phyloP scores from a whole-genome alignment of 2,113 vertebrate species.

The Phalacrocorax pelagicus region DNA sequence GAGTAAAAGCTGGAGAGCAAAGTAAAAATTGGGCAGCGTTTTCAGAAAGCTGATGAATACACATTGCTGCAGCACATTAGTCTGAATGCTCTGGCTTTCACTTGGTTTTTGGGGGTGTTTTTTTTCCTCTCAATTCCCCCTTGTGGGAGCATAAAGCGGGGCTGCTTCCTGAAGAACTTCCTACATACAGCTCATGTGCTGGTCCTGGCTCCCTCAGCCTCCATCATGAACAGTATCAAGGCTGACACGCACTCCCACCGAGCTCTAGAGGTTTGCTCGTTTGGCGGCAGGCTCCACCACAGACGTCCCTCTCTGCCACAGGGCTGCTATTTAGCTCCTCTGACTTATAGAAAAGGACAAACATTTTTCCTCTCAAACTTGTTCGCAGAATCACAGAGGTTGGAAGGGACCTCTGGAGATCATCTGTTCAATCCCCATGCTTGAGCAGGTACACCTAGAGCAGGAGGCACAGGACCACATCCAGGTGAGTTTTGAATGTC shows the following conservation, averaged over 20 bases:
- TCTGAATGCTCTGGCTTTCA: background rate
- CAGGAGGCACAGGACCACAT: too few relatives aligned
- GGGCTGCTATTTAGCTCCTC: background rate
- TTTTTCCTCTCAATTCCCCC: background rate
- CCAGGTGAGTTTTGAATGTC: too few relatives aligned
- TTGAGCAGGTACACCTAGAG: too few relatives aligned
- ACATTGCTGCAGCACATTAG: background rate
- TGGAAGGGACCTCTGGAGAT: too few relatives aligned
- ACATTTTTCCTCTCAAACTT: background rate
- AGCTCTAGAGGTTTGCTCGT: fast-evolving
- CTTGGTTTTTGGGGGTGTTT: background rate
- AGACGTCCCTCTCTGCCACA: background rate
- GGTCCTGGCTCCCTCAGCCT: background rate
- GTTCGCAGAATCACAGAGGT: background rate
- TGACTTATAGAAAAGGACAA: background rate
- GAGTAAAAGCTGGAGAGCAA: background rate
- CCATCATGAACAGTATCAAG: background rate
- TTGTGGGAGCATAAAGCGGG: background rate
- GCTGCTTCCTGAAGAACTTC: conserved; percentile 33
- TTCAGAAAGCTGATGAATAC: background rate
- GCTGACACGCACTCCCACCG: background rate
- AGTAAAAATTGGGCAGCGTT: background rate
- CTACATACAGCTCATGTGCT: background rate
- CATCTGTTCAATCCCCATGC: too few relatives aligned
- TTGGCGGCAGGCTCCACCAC: background rate